Conservation (phyloP, 2,797 vertebrate genomes). For the Alcedo atthis region DNA sequence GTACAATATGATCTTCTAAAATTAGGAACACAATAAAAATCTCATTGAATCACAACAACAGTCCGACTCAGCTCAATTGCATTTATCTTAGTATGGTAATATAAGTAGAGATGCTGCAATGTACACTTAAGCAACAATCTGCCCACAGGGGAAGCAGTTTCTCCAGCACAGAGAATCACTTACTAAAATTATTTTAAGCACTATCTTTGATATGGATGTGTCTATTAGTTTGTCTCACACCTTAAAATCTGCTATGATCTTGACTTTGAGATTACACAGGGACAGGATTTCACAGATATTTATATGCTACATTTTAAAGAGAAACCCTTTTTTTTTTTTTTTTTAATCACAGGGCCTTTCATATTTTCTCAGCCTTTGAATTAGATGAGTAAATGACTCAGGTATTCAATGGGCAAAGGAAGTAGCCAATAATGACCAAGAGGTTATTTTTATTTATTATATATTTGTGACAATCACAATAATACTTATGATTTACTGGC, state of each 20-base stretch:
- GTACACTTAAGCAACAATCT: not conserved
- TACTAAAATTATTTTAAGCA: slow-evolving; percentile 13
- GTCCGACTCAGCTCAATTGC: not conserved
- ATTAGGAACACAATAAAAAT: slow-evolving; percentile 9
- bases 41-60: slow-evolving; percentile 13
- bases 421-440: not conserved
- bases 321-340: not conserved
- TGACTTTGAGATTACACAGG: not conserved
- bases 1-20: slow-evolving; percentile 1
- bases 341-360: not conserved
- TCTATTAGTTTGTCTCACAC: not conserved
- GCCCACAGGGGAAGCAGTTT: slow-evolving; percentile 19
- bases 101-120: not conserved
- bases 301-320: not conserved
- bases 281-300: not conserved
- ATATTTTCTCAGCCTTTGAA: not conserved
- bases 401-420: not conserved
- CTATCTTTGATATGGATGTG: not conserved
- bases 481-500: not conserved
- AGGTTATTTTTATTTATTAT: not conserved
- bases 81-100: slow-evolving; percentile 7
- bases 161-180: not conserved
- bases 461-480: not conserved
- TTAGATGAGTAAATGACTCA: not conserved
- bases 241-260: not conserved